A percentile compares a stretch with the other conserved stretches of the same genome.
These are phyloP conservation scores for Ceratitis capitata DNA, from an alignment of 1,140 invertebrate genomes.

Conservation along the genomic window DNA sequence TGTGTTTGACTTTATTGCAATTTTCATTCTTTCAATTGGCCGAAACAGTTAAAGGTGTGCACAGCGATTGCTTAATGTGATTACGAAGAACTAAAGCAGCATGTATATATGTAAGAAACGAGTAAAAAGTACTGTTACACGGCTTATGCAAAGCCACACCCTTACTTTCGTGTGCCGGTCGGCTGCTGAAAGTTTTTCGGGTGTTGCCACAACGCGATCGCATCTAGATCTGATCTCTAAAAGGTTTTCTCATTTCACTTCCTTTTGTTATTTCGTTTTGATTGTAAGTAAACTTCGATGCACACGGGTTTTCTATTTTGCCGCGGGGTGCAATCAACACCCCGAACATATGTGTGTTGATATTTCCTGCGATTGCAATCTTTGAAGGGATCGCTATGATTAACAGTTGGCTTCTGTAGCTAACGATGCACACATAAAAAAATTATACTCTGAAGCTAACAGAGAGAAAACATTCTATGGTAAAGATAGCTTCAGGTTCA, in stretches of 20 bases:
- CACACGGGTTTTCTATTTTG: too few species aligned
- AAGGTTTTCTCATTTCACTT: neutral
- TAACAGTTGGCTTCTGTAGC: too few species aligned
- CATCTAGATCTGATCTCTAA: neutral
- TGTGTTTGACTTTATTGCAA: neutral
- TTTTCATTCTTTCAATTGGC: neutral
- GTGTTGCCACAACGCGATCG: neutral
- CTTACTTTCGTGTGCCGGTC: neutral
- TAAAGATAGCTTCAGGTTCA: too few species aligned
- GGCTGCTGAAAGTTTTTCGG: neutral
- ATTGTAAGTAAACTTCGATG: neutral
- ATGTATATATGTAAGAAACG: neutral
- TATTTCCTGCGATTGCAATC: neutral
- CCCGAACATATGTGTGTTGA: neutral
- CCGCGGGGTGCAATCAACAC: neutral
- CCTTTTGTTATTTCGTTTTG: neutral
- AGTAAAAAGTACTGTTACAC: neutral
- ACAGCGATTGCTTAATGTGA: neutral
- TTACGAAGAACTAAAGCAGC: neutral
- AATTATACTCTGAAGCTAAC: too few species aligned
- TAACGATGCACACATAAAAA: too few species aligned
- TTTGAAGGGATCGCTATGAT: too few species aligned
- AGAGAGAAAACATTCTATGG: too few species aligned
- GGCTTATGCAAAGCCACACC: neutral
- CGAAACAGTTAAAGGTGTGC: conserved; percentile 20